Evolutionary conservation across 1,140 invertebrate species (phyloP).

Genomic region (Oryctes rhinoceros): DNA sequence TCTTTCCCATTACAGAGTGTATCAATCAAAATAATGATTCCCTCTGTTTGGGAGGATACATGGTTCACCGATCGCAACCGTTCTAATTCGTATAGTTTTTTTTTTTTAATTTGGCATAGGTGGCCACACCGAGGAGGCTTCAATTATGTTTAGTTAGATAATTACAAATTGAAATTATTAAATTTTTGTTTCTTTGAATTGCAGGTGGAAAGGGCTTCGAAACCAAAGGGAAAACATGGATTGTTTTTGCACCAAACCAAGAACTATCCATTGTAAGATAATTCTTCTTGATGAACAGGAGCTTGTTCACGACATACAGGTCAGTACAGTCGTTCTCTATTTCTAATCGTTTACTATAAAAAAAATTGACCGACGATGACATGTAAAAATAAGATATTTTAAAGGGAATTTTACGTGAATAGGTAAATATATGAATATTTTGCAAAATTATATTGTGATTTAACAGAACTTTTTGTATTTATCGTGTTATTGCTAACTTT

Average conservation of each 20-base stretch:
- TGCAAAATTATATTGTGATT: too few species aligned
- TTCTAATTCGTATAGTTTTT: too few species aligned
- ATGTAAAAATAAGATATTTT: too few species aligned
- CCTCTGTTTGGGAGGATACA: background rate
- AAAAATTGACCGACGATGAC: too few species aligned
- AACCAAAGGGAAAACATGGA: slow-evolving; percentile 52
- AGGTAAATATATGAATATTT: too few species aligned
- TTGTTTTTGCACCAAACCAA: slow-evolving; percentile 60
- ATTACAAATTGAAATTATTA: too few species aligned
- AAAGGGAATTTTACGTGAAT: too few species aligned
- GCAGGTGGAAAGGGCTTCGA: background rate
- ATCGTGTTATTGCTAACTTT: too few species aligned
- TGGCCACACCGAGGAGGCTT: background rate
- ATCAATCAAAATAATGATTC: slow-evolving; percentile 8
- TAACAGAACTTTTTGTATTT: too few species aligned
- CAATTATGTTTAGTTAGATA: too few species aligned
- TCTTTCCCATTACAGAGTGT: background rate
- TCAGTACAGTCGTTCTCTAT: slow-evolving; percentile 58
- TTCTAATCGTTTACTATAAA: background rate
- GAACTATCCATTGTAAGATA: slow-evolving; percentile 68
- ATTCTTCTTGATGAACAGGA: slow-evolving; percentile 73
- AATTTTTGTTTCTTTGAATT: background rate
- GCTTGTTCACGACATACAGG: slow-evolving; percentile 71
- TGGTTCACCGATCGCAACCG: background rate
- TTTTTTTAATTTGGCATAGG: background rate